Base-by-base conservation (phyloP, 2,888 invertebrate species). In the Orthosia incerta region DNA sequence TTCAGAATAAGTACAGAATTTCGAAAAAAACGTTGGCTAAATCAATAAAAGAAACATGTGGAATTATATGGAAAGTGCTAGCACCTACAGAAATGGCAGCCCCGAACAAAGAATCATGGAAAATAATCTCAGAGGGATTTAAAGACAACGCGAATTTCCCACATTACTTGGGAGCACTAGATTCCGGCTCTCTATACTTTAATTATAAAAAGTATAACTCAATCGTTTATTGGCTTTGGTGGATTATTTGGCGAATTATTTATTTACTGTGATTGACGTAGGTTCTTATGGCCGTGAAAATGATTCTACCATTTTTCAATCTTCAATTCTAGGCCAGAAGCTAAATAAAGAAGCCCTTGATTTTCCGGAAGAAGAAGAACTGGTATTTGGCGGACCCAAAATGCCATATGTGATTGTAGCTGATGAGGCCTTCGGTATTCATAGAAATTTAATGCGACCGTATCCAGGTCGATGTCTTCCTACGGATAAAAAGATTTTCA, bases 201-300 rank as follows among this genome's bases (percentile, higher is more conserved):
- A 76, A 80, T 74, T 76, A 74, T 74, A 76, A 80, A 76, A 74
- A 71, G 57, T 74, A 61, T 55, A 68, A 71, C n/a, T 76, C 73
- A 60, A 79, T 79, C 60, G 76, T 73, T 71, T 68, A 71, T 74
- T 71, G 71, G 71, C 80, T 63, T 65, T 79, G 46, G 74, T 75
- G 61, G 78, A 79, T 72, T 68, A n/a, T n/a, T n/a, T n/a, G n/a
- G n/a, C 71, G 26, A 66, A 78, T 69, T 86, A 80, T 72, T 79
- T 67, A 71, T 86, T 86, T 64, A 76, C 74, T 75, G 70, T 61
- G n/a, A 77, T 85, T 71, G 83, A 85, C 62, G 76, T 86, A 51
- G 75, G 76, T 66, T 61, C 78, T 62, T 76, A 74, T n/a, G 78
- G 74, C 53, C 59, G 63, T 56, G 73, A 76, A 73, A 65, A 56